Evolutionary conservation across 2,113 vertebrate species (phyloP), one percentile per base, ranked within the genome.

Genomic region (Dicrurus megarhynchus): DNA sequence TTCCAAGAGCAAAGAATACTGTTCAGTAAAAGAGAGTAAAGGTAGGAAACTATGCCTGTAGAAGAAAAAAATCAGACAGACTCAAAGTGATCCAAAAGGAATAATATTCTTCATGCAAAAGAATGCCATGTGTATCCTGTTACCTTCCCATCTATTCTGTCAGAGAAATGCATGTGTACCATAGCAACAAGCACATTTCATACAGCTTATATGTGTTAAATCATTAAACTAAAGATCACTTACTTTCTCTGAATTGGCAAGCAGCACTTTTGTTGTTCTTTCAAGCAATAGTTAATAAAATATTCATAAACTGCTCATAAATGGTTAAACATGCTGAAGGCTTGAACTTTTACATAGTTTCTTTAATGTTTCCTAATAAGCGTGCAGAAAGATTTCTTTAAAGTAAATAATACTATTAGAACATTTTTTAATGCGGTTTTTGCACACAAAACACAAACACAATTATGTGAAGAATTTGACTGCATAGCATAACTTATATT

Each of bases 291-390:
- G 92, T 89, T 92, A 78, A 94, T 97, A 90, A 97, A 97, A 97
- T 96, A 98, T 97, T 96, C 93, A 97, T 96, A 89, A 93, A 39
- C 73, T 71, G 87, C 83, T 98, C 86, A 92, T 90, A 96, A 97
- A 97, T 95, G 87, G 87, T 89, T 96, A 97, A 97, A 96, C 7
- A 49, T 63, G 75, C 46, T 84, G 71, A 96, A 92, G 90, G 46
- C 42, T 83, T 44, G 73, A 95, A 84, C 79, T 95, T 96, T 79
- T 84, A 79, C 47, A 50, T 18, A 53, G 55, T 86, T 92, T 93
- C 65, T 85, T 89, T 77, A 35, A 67, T 35, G 6, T 75, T 96
- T 89, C 50, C 67, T 47, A 78, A 94, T 49, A 39, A 17, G n/a
- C 0, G 0, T 64, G 73, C 65, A 67, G 73, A 77, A 76, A 90